A percentile compares a stretch with the other conserved stretches of the same genome.
These are phyloP conservation scores for Galerucella pusilla DNA, from an alignment of 2,888 invertebrate species.

Conservation along the genomic window DNA sequence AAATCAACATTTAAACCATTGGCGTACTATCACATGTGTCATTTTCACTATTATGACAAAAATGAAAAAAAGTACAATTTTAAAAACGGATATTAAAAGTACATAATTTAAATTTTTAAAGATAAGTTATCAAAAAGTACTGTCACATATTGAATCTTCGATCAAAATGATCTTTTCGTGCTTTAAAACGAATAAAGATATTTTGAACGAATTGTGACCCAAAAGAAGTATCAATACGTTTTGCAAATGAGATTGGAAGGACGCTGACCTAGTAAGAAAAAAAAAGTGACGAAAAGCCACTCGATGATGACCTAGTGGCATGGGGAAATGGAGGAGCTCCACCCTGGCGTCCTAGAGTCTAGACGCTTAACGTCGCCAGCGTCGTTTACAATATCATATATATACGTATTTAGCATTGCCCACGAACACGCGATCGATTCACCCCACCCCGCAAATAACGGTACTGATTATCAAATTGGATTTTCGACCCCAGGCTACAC, in stretches of 20 bases:
- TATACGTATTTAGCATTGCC: conserved; percentile 50
- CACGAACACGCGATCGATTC: conserved; percentile 53
- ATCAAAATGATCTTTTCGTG: no score
- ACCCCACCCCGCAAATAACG: conserved; percentile 32
- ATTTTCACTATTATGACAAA: no score
- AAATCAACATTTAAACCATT: no score
- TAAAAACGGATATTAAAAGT: no score
- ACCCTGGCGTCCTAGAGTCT: conserved; percentile 62
- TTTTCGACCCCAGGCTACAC: conserved; percentile 34
- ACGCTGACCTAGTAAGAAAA: conserved; percentile 33
- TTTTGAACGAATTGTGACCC: no score
- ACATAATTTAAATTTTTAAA: no score
- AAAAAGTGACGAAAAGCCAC: conserved; percentile 32
- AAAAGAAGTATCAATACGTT: no score
- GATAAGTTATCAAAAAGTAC: no score
- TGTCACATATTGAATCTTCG: no score
- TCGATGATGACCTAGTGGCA: conserved; percentile 57
- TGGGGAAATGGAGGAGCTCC: conserved; percentile 55
- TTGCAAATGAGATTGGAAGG: conserved; percentile 19
- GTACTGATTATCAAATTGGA: conserved; percentile 39
- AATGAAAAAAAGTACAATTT: no score
- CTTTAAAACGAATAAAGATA: no score
- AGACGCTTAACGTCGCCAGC: conserved; percentile 59
- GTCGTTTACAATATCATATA: conserved; percentile 52
- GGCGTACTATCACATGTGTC: no score